Evolutionary conservation across 2,797 vertebrate genomes (phyloP), one percentile per base, ranked within the genome.

Genomic region (Craterocephalus amniculus): DNA sequence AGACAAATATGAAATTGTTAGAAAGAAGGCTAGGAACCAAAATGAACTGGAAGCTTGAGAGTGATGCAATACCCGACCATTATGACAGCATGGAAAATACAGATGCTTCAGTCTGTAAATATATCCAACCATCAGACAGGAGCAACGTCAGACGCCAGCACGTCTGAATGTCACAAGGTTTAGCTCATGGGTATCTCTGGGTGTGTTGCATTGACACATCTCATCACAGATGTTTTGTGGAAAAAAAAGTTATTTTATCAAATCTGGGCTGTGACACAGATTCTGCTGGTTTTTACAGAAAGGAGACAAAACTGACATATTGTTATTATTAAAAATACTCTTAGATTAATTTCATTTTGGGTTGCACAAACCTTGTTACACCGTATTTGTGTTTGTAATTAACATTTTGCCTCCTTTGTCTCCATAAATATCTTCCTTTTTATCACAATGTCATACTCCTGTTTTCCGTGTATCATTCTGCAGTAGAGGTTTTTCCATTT

Each of bases 121-220:
- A 31, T 40, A 5, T 51, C 7, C 18, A 9, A 67, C 16, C 45
- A 43, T 61, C 49, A 63, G 34, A 52, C 45, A 56, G 67, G 68
- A 40, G 62, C 75, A 32, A 16, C 59, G 48, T 70, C 64, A 74
- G 12, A 58, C 54, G 35, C 43, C 57, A 14, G 35, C 61, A 38
- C 11, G 57, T 79, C 55, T 74, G 61, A 84, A 80, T 66, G 72
- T 66, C 75, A 73, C 12, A 32, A 71, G 38, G 35, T 59, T 56
- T 38, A 38, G 49, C 58, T 58, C 18, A 16, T 11, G 18, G 38
- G 22, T 31, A 54, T 72, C 38, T 70, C 65, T n/a, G 48, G 36
- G 34, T 35, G 62, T 34, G 38, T 35, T 0, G 4, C 43, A 43
- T 26, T 14, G 3, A 52, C 34, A 22, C 49, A 0, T 67, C 43